These are phyloP conservation scores for Dicerorhinus sumatrensis DNA, from an alignment of 2,113 vertebrate genomes.

Conservation along the genomic window DNA sequence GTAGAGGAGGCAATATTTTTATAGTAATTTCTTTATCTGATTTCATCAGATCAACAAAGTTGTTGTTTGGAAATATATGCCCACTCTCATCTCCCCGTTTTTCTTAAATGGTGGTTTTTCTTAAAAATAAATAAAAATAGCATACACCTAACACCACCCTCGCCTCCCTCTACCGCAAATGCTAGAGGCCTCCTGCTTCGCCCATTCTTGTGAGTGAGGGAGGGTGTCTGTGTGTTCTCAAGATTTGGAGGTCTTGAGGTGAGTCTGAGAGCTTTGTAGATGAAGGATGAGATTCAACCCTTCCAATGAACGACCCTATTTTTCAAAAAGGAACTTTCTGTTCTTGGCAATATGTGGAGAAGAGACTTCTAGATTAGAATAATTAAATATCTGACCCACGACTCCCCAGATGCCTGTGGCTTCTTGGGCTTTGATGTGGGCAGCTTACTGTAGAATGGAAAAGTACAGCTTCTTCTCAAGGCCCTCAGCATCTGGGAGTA, in stretches of 20 bases:
- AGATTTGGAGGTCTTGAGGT: slow-evolving; percentile 72
- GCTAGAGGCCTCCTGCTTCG: slow-evolving; percentile 64
- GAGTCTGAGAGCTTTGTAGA: slow-evolving; percentile 77
- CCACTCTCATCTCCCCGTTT: slow-evolving; percentile 40
- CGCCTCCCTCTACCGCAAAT: neutral
- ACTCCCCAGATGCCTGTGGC: slow-evolving; percentile 84
- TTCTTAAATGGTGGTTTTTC: slow-evolving; percentile 67
- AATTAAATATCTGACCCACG: slow-evolving; percentile 88
- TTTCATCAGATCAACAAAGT: slow-evolving; percentile 88
- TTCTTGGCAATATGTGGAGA: slow-evolving; percentile 72
- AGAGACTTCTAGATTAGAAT: slow-evolving; percentile 84
- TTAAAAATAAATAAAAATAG: slow-evolving; percentile 78
- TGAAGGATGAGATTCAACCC: slow-evolving; percentile 83
- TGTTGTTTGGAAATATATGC: slow-evolving; percentile 80
- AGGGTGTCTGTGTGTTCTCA: slow-evolving; percentile 67
- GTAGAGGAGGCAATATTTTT: slow-evolving; percentile 89
- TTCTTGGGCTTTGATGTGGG: slow-evolving; percentile 82
- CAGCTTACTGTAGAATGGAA: slow-evolving; percentile 77
- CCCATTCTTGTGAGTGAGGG: slow-evolving; percentile 57
- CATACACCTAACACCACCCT: neutral
- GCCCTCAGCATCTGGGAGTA: neutral
- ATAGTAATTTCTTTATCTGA: slow-evolving; percentile 91
- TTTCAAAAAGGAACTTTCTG: slow-evolving; percentile 79
- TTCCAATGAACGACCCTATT: slow-evolving; percentile 84
- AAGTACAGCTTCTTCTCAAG: slow-evolving; percentile 70